Percentiles rank a stretch among this genome's conserved stretches.
These are phyloP conservation scores for Aramus guarauna DNA, from an alignment of 2,113 vertebrate genomes.

Conservation along the genomic window DNA sequence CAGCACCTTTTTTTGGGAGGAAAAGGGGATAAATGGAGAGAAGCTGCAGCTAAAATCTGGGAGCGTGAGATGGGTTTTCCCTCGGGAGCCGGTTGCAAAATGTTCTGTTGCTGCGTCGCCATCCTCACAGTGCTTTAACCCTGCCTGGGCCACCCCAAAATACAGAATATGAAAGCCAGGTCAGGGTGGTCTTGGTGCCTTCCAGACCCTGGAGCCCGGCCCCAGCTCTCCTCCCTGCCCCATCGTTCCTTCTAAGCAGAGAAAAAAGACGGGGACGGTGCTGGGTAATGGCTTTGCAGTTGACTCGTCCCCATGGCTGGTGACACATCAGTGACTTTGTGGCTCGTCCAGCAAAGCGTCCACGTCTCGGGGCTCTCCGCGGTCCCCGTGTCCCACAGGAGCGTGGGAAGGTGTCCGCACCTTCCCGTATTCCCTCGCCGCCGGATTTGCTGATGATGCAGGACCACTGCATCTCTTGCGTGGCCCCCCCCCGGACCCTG, in stretches of 20 bases:
- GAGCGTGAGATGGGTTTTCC: not conserved
- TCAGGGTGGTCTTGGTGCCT: not conserved
- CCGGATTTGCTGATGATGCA: fast-evolving
- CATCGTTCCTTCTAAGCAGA: fast-evolving
- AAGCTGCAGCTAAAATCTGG: not conserved
- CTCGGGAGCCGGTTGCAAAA: not conserved
- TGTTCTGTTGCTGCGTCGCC: fast-evolving
- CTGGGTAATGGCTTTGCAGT: not conserved
- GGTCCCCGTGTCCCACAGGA: fast-evolving
- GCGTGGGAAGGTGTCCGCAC: not conserved
- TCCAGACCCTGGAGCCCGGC: not conserved
- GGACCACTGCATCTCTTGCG: not conserved
- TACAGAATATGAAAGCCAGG: not conserved
- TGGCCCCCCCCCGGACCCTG: not conserved
- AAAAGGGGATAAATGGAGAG: not conserved
- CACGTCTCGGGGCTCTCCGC: fast-evolving
- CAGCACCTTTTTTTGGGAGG: fast-evolving
- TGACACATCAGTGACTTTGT: not conserved
- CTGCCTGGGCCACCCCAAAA: not conserved
- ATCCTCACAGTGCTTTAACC: not conserved
- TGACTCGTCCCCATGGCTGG: not conserved
- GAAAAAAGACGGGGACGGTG: not conserved
- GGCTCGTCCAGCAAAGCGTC: not conserved
- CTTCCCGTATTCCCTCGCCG: not conserved
- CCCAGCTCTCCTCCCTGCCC: not conserved